These are phyloP conservation scores for Thermophis baileyi DNA, from an alignment of 2,113 vertebrate species.

Conservation along the genomic window DNA sequence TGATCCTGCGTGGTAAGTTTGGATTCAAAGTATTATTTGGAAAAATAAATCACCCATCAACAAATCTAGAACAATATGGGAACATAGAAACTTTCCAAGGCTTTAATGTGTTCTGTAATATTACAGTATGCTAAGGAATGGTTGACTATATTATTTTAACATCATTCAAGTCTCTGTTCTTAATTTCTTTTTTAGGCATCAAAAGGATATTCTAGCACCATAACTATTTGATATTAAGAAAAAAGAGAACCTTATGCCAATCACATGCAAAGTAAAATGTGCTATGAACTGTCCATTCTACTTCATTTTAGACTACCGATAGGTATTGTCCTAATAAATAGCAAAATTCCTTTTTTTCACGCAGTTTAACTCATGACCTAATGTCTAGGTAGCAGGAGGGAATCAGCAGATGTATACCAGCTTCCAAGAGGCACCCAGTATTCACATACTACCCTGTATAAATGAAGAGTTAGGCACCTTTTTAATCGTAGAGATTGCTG, in stretches of 20 bases:
- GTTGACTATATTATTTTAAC: neutral
- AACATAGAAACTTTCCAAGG: neutral
- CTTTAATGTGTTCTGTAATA: neutral
- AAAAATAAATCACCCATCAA: neutral
- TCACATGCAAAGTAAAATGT: neutral
- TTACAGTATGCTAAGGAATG: neutral
- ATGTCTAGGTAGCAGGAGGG: neutral
- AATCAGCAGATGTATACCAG: neutral
- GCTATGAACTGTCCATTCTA: neutral
- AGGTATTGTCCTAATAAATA: neutral
- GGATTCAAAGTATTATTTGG: neutral
- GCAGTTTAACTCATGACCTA: neutral
- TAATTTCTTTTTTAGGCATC: neutral
- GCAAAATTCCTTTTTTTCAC: neutral
- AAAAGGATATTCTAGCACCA: neutral
- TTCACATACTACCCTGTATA: neutral
- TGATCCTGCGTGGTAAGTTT: neutral
- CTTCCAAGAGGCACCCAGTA: neutral
- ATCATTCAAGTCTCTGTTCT: neutral
- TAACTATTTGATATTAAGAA: neutral
- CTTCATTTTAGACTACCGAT: neutral
- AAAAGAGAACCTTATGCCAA: neutral
- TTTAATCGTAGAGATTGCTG: neutral
- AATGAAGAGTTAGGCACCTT: neutral
- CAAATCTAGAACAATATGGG: neutral